Conservation (phyloP, 2,113 vertebrate genomes). For the Xiphophorus hellerii region DNA sequence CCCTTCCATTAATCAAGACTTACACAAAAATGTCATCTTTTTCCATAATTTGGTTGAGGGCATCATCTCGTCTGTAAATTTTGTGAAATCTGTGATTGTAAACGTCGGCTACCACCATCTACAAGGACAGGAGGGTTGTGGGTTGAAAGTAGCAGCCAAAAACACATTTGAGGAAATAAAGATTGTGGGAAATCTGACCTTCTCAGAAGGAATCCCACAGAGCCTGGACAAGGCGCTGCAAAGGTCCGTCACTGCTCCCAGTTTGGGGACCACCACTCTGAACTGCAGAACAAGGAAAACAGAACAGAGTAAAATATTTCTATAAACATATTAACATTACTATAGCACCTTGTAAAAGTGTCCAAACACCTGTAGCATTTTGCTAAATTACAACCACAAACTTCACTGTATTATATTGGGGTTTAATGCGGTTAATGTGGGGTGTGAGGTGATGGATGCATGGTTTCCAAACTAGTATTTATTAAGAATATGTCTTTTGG, state of each 20-base stretch:
- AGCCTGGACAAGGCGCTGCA: conserved; percentile 89
- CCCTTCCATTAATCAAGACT: conserved; percentile 57
- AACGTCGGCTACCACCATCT: conserved; percentile 98
- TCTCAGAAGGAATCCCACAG: conserved; percentile 88
- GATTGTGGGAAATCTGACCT: conserved; percentile 77
- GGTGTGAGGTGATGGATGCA: too few relatives aligned
- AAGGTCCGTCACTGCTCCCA: conserved; percentile 89
- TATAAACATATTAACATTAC: neutral
- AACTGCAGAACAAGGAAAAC: conserved; percentile 78
- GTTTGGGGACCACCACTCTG: conserved; percentile 90
- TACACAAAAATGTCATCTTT: conserved; percentile 98
- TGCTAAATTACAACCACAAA: too few relatives aligned
- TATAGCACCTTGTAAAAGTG: too few relatives aligned
- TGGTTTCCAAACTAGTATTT: too few relatives aligned
- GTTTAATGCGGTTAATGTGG: too few relatives aligned
- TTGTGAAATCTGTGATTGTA: conserved; percentile 98
- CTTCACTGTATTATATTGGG: too few relatives aligned
- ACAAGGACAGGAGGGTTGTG: conserved; percentile 11
- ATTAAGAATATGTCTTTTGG: too few relatives aligned
- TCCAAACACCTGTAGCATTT: too few relatives aligned
- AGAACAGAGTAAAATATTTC: neutral
- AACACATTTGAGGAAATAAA: neutral
- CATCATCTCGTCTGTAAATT: conserved; percentile 93
- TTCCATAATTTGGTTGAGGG: conserved; percentile 93
- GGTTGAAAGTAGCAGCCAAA: neutral